Percentiles rank a stretch among this genome's conserved stretches.
phyloP scores from a whole-genome alignment of 2,888 invertebrate genomes.

The Lithophane ornitopus region DNA sequence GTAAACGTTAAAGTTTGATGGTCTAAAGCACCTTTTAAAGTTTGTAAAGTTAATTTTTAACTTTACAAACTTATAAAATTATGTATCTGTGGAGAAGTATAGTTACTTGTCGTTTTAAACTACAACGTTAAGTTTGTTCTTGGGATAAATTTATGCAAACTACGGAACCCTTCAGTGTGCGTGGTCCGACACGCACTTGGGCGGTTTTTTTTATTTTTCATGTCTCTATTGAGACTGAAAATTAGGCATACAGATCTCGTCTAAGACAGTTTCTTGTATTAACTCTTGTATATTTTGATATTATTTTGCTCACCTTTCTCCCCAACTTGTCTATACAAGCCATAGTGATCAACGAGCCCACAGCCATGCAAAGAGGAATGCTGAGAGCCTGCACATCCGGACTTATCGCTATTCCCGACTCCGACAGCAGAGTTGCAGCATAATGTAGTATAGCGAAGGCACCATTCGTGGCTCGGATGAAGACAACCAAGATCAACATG shows the following conservation, averaged over 20 bases:
- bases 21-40: no score
- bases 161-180: no score
- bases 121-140: no score
- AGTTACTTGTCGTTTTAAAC: no score
- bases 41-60: no score
- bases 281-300: background rate
- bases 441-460: slow-evolving; percentile 71
- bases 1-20: no score
- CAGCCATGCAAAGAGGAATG: slow-evolving; percentile 72
- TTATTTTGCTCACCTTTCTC: slow-evolving; percentile 62
- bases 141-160: no score
- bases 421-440: slow-evolving; percentile 70
- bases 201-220: background rate
- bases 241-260: background rate
- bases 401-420: slow-evolving; percentile 68
- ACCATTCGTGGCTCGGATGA: slow-evolving; percentile 70
- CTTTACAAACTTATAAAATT: no score
- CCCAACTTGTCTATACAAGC: slow-evolving; percentile 69
- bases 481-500: slow-evolving; percentile 60
- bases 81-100: no score
- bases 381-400: slow-evolving; percentile 72
- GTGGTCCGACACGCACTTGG: no score
- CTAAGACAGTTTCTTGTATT: background rate
- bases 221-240: background rate
- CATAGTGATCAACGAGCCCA: slow-evolving; percentile 70